Evolutionary conservation across 2,113 vertebrate species (phyloP).

Genomic region (Myrmecobius fasciatus): DNA sequence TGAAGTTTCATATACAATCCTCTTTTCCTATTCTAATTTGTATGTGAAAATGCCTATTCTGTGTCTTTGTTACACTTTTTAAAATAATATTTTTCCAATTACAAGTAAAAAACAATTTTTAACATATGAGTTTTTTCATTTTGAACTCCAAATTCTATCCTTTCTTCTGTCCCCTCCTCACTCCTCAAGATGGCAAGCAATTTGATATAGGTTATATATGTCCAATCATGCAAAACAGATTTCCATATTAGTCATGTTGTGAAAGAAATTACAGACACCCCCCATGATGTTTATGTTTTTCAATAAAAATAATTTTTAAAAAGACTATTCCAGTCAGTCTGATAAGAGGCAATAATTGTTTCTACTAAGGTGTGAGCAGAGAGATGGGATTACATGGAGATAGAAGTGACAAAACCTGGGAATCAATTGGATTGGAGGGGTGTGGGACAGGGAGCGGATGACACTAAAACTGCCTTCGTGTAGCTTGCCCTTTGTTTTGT

Average conservation of each 20-base stretch:
- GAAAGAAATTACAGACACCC: not conserved
- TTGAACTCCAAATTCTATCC: not conserved
- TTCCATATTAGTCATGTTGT: not conserved
- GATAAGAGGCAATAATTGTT: not conserved
- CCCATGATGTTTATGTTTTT: not conserved
- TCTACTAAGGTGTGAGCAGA: not conserved
- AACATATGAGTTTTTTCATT: not conserved
- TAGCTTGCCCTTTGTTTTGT: not conserved
- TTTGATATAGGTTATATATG: not conserved
- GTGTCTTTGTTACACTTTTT: not conserved
- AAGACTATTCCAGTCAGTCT: not conserved
- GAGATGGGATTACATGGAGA: not conserved
- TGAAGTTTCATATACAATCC: not conserved
- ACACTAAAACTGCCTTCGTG: not conserved
- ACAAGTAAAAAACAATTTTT: not conserved
- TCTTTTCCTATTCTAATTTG: not conserved
- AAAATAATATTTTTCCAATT: not conserved
- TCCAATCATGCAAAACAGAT: not conserved
- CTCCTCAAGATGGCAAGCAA: too few species aligned
- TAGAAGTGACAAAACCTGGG: not conserved
- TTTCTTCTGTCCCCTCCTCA: too few species aligned
- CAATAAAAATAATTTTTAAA: not conserved
- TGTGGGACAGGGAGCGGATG: not conserved
- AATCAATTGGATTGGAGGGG: not conserved
- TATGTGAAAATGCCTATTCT: not conserved